Conservation (phyloP, 2,797 vertebrate species). For the Sebastes flavidus region DNA sequence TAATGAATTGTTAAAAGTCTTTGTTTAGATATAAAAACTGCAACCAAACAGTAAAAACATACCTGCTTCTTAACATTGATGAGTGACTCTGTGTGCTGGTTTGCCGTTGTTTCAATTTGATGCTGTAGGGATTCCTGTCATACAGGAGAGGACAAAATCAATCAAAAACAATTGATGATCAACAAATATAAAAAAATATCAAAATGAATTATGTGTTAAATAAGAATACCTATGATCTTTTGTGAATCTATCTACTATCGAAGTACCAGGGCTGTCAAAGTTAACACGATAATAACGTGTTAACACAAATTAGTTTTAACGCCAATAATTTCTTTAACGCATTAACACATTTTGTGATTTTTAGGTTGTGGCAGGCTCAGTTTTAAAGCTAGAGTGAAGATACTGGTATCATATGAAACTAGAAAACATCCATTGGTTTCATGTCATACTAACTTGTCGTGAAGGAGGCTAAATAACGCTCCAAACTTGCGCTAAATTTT, state of each 20-base stretch:
- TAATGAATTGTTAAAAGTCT: neutral
- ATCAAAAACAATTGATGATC: neutral
- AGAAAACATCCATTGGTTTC: no score
- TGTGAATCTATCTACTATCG: neutral
- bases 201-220: neutral
- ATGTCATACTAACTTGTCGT: no score
- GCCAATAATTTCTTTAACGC: no score
- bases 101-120: conserved; percentile 79
- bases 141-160: neutral
- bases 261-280: no score
- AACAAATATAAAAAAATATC: neutral
- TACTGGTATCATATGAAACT: no score
- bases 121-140: conserved; percentile 88
- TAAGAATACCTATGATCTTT: neutral
- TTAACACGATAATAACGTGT: no score
- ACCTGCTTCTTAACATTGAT: conserved; percentile 89
- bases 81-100: conserved; percentile 86
- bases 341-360: no score
- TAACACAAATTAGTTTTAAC: no score
- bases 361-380: no score
- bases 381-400: no score
- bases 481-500: no score
- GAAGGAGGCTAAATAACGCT: no score
- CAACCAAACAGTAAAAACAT: conserved; percentile 9
- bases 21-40: neutral